phyloP scores from a whole-genome alignment of 2,113 vertebrate species.

The Paratilapia polleni region DNA sequence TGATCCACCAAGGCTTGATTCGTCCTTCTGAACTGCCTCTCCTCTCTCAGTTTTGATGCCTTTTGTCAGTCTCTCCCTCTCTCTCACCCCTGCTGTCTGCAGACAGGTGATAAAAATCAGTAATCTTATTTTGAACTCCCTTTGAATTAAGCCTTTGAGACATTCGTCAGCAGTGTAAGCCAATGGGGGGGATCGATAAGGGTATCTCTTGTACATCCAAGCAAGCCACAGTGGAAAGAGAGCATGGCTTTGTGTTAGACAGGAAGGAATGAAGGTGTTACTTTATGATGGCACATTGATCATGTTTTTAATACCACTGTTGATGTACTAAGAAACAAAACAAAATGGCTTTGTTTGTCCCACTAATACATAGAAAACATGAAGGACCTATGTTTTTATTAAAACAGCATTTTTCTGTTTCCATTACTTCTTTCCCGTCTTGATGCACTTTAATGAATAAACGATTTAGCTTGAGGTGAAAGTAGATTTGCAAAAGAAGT shows the following conservation, averaged over 20 bases:
- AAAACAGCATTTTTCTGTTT: background rate
- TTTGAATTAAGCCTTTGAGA: constrained; percentile 81
- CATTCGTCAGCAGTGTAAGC: constrained; percentile 78
- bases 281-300: background rate
- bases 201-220: constrained; percentile 72
- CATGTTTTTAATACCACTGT: background rate
- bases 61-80: constrained; percentile 45
- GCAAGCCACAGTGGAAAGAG: constrained; percentile 43
- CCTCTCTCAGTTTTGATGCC: constrained; percentile 54
- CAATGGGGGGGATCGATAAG: constrained; percentile 75
- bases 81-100: constrained; percentile 44
- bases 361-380: background rate
- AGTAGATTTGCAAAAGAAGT: background rate
- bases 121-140: constrained; percentile 80
- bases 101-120: constrained; percentile 81
- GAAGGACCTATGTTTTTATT: background rate
- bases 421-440: background rate
- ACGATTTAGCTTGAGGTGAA: background rate
- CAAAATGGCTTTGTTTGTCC: background rate
- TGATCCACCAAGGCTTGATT: constrained; percentile 51
- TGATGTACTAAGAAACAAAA: background rate
- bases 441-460: background rate
- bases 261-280: constrained; percentile 30
- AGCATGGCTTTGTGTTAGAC: constrained; percentile 36
- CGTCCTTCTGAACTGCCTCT: constrained; percentile 55